Evolutionary conservation across 2,113 vertebrate species (phyloP).

Genomic region (Anolis carolinensis): DNA sequence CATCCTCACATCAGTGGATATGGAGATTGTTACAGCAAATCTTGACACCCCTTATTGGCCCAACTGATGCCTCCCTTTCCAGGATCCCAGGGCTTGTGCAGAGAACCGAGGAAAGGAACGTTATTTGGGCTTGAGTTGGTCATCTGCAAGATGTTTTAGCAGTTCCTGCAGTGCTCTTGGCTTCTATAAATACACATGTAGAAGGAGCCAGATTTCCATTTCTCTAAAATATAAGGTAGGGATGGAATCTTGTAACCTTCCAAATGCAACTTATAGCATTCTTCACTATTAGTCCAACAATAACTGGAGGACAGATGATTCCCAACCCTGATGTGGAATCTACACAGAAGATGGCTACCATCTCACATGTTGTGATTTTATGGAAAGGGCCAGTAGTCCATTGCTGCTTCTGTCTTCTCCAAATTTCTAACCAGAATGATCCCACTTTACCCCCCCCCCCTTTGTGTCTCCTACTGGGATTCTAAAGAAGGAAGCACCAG

Average conservation of each 20-base stretch:
- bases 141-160: neutral
- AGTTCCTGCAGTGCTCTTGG: neutral
- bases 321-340: neutral
- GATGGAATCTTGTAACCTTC: neutral
- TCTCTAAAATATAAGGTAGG: neutral
- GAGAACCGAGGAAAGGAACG: neutral
- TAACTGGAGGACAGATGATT: no score
- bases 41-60: neutral
- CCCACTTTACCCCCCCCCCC: neutral
- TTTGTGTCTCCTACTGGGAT: neutral
- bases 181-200: neutral
- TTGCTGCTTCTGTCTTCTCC: neutral
- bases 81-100: neutral
- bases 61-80: neutral
- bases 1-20: neutral
- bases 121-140: neutral
- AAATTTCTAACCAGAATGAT: neutral
- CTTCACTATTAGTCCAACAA: no score
- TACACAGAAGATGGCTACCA: neutral
- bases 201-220: neutral
- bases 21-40: neutral
- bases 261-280: no score
- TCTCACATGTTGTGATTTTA: neutral
- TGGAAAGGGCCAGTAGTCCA: neutral
- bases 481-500: neutral